Evolutionary conservation across 2,797 vertebrate species (phyloP).

Genomic region (Esox masquinongy): DNA sequence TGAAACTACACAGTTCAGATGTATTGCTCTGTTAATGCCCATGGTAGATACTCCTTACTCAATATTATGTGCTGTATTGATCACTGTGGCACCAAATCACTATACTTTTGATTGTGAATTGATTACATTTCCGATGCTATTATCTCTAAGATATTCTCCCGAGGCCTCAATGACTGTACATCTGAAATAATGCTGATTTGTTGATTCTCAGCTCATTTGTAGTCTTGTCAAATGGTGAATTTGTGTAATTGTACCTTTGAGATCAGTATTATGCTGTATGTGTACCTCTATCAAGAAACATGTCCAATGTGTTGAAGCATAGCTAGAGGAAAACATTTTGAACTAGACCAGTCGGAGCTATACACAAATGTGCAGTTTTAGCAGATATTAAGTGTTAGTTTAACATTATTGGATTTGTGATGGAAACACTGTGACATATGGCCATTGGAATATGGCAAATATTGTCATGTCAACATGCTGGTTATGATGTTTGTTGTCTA

Average conservation of each 20-base stretch:
- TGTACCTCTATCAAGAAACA: conserved; percentile 21
- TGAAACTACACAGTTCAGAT: not conserved
- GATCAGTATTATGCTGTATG: conserved; percentile 61
- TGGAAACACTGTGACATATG: conserved; percentile 74
- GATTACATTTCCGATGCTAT: conserved; percentile 57
- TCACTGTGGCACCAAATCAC: conserved; percentile 52
- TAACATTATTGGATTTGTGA: conserved; percentile 67
- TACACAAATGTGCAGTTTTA: conserved; percentile 52
- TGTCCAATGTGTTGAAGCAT: not conserved
- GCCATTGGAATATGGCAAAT: conserved; percentile 51
- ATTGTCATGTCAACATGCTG: conserved; percentile 69
- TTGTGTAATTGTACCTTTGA: conserved; percentile 66
- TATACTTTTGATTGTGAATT: conserved; percentile 56
- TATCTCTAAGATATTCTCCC: conserved; percentile 48
- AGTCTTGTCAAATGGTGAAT: conserved; percentile 67
- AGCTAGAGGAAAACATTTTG: not conserved
- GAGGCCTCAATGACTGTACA: conserved; percentile 44
- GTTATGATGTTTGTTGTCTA: conserved; percentile 63
- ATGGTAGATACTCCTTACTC: too few relatives aligned
- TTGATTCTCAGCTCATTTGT: conserved; percentile 53
- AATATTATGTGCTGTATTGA: conserved; percentile 36
- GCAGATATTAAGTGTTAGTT: conserved; percentile 56
- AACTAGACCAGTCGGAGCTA: not conserved
- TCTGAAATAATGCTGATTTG: conserved; percentile 56
- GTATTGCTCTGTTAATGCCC: not conserved